Evolutionary conservation across 2,797 vertebrate species (phyloP).

Genomic region (Acipenser oxyrinchus): DNA sequence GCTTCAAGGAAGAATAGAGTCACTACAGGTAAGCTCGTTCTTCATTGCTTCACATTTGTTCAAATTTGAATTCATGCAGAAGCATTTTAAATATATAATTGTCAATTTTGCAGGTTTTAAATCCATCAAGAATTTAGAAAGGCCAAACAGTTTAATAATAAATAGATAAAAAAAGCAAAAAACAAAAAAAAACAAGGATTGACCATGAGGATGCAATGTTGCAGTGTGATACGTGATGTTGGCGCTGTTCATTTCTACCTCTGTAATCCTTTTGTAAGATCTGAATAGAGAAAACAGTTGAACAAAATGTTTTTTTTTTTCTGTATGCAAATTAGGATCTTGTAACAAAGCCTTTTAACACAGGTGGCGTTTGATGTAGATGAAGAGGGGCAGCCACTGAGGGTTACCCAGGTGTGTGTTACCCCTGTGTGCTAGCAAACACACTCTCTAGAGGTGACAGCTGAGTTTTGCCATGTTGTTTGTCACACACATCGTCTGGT

Average conservation of each 20-base stretch:
- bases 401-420: slow-evolving; percentile 80
- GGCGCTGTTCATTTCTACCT: too few species aligned
- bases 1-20: slow-evolving; percentile 76
- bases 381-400: slow-evolving; percentile 74
- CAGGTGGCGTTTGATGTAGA: slow-evolving; percentile 92
- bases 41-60: neutral
- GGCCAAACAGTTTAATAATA: too few species aligned
- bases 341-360: slow-evolving; percentile 76
- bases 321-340: slow-evolving; percentile 39
- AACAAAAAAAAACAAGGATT: too few species aligned
- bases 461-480: slow-evolving; percentile 55
- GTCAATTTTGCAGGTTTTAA: too few species aligned
- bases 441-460: slow-evolving; percentile 54
- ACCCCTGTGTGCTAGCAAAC: slow-evolving; percentile 43
- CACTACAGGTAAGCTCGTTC: slow-evolving; percentile 64
- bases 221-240: too few species aligned
- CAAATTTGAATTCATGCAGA: neutral
- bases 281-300: too few species aligned
- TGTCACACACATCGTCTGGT: slow-evolving; percentile 33
- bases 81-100: neutral
- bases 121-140: too few species aligned
- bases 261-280: too few species aligned
- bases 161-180: too few species aligned
- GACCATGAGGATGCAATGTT: too few species aligned
- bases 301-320: slow-evolving; percentile 21